Percentiles rank a stretch among this genome's conserved stretches.
Evolutionary conservation across 2,888 invertebrate genomes (phyloP).

Genomic region (Ashinkailepas kermadecensis): DNA sequence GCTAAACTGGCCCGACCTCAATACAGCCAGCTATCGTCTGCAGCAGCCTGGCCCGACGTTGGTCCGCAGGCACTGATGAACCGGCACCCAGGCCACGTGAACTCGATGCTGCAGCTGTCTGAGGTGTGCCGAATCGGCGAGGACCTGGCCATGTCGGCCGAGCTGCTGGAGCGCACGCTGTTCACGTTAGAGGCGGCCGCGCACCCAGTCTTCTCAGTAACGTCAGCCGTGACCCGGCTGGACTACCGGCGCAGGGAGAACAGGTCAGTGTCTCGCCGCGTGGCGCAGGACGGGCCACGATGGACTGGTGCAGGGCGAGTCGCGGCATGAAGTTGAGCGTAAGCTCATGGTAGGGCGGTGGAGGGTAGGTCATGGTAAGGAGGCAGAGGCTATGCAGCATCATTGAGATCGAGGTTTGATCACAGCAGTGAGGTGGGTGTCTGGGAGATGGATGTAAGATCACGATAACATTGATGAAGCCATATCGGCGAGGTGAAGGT

Average conservation of each 20-base stretch:
- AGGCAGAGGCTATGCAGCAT: too few relatives aligned
- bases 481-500: too few relatives aligned
- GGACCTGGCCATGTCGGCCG: slow-evolving; percentile 67
- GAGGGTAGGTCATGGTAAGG: too few relatives aligned
- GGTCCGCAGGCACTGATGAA: slow-evolving; percentile 55
- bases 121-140: slow-evolving; percentile 71
- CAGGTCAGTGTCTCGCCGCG: slow-evolving; percentile 56
- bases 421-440: too few relatives aligned
- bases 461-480: too few relatives aligned
- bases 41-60: not conserved
- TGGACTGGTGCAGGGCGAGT: too few relatives aligned
- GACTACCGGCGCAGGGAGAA: slow-evolving; percentile 75
- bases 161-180: slow-evolving; percentile 68
- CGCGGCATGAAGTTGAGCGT: too few relatives aligned
- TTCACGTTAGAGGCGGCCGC: slow-evolving; percentile 68
- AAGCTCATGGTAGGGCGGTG: too few relatives aligned
- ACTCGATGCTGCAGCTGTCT: slow-evolving; percentile 68
- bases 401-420: too few relatives aligned
- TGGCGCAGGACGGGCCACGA: slow-evolving; percentile 39
- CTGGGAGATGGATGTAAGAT: too few relatives aligned
- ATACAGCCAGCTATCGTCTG: too few relatives aligned
- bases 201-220: slow-evolving; percentile 69
- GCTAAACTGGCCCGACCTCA: too few relatives aligned
- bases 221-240: slow-evolving; percentile 62
- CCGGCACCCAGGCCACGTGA: slow-evolving; percentile 69